These are phyloP conservation scores for Athalia rosae DNA, from an alignment of 2,888 invertebrate genomes.

Conservation along the genomic window DNA sequence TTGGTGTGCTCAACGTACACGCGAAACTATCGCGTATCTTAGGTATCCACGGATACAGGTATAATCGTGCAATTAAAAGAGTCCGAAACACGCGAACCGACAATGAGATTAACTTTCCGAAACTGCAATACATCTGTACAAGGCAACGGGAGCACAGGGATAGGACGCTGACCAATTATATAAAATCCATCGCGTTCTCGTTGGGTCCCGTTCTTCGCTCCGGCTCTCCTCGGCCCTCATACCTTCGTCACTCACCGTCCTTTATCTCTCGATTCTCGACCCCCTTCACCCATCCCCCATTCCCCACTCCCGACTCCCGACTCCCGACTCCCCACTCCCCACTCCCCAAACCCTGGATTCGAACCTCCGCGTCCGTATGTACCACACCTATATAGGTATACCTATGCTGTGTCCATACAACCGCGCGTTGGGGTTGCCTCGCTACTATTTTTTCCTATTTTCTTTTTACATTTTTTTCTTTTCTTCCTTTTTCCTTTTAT, in stretches of 20 bases:
- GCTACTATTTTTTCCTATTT: constrained; percentile 16
- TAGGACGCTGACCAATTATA: constrained; percentile 70
- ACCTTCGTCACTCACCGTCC: constrained; percentile 25
- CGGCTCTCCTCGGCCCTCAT: constrained; percentile 50
- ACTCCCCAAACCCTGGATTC: constrained; percentile 49
- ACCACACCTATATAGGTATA: not conserved
- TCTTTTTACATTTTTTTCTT: not conserved
- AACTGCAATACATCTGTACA: not conserved
- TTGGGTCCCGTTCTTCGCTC: constrained; percentile 50
- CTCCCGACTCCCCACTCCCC: constrained; percentile 35
- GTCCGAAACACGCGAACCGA: too few species aligned
- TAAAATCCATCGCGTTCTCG: constrained; percentile 62
- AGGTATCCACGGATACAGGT: too few species aligned
- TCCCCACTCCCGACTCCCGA: not conserved
- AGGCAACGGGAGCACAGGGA: constrained; percentile 46
- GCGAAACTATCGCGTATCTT: too few species aligned
- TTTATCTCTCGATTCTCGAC: not conserved
- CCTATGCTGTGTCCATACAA: constrained; percentile 10
- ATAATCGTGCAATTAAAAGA: too few species aligned
- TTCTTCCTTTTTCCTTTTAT: constrained; percentile 40
- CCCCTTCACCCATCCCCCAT: constrained; percentile 55
- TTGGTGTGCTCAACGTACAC: too few species aligned
- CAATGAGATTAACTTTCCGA: not conserved
- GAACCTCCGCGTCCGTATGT: constrained; percentile 51
- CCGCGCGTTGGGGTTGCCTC: constrained; percentile 30